Evolutionary conservation across 2,113 vertebrate species (phyloP).

Genomic region (Ammodytes dubius): DNA sequence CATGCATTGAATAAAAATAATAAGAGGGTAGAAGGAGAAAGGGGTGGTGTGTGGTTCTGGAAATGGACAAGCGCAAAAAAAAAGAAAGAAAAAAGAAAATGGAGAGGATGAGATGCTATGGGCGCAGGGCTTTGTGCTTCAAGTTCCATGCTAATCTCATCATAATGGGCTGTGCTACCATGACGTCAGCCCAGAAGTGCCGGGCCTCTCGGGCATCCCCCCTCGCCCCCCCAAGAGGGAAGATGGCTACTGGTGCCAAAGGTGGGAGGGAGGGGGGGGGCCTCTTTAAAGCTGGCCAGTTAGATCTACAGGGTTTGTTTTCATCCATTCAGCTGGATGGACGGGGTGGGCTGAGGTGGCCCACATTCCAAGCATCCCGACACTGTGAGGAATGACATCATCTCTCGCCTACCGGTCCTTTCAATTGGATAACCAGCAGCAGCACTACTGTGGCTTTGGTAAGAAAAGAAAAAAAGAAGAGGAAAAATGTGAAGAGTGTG

Average conservation of each 20-base stretch:
- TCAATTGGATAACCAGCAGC: constrained; percentile 57
- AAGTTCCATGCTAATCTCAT: constrained; percentile 72
- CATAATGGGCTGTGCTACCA: constrained; percentile 75
- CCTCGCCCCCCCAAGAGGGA: constrained; percentile 58
- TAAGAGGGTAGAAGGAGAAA: constrained; percentile 7
- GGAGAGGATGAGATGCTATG: constrained; percentile 41
- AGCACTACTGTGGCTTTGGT: constrained; percentile 57
- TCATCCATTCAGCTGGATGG: constrained; percentile 65
- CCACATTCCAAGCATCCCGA: constrained; percentile 62
- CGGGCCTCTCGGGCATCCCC: constrained; percentile 41
- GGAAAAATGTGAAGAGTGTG: constrained; percentile 54
- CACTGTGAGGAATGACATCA: constrained; percentile 77
- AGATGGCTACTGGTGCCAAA: constrained; percentile 73
- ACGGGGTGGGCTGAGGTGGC: constrained; percentile 38
- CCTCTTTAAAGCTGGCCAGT: constrained; percentile 54
- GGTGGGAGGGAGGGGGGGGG: constrained; percentile 33
- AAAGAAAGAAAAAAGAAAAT: constrained; percentile 10
- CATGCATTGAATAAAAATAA: constrained; percentile 20
- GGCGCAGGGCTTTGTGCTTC: constrained; percentile 59
- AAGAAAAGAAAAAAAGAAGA: constrained; percentile 24
- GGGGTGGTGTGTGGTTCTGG: constrained; percentile 17
- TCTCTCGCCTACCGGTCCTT: constrained; percentile 56
- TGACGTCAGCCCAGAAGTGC: constrained; percentile 72
- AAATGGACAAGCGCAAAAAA: constrained; percentile 28
- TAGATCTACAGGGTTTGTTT: constrained; percentile 62